A percentile compares a stretch with the other conserved stretches of the same genome.
phyloP scores from a whole-genome alignment of 2,797 vertebrate genomes.

The Fundulus diaphanus region DNA sequence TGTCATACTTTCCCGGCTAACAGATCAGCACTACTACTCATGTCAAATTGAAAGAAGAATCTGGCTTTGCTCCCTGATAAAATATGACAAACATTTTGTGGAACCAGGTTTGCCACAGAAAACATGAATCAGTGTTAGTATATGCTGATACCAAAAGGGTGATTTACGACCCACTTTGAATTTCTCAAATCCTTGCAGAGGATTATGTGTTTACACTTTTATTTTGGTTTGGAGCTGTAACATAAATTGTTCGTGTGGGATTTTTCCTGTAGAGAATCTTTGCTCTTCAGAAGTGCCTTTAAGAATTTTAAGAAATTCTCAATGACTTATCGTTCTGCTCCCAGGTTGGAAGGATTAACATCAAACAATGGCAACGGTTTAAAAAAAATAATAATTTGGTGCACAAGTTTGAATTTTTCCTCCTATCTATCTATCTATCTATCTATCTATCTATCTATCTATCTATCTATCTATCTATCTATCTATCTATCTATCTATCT shows the following conservation, averaged over 20 bases:
- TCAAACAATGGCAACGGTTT: neutral
- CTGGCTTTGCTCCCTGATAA: neutral
- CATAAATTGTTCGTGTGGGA: slow-evolving; percentile 36
- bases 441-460: no score
- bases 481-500: no score
- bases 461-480: no score
- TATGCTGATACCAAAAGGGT: slow-evolving; percentile 25
- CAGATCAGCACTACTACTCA: neutral
- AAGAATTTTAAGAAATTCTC: slow-evolving; percentile 23
- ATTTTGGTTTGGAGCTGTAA: slow-evolving; percentile 24
- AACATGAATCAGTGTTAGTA: neutral
- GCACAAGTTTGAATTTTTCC: neutral
- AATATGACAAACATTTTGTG: neutral
- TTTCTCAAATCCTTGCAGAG: slow-evolving; percentile 14
- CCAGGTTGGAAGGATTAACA: neutral
- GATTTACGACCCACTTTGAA: slow-evolving; percentile 29
- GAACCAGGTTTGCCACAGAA: slow-evolving; percentile 8
- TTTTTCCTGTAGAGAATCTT: slow-evolving; percentile 29
- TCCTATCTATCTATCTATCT: no score
- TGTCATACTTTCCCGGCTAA: neutral
- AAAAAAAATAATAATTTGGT: neutral
- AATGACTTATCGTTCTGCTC: neutral
- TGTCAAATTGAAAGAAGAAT: neutral
- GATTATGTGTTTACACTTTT: slow-evolving; percentile 40
- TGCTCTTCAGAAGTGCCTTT: slow-evolving; percentile 36